A percentile compares a stretch with the other conserved stretches of the same genome.
These are phyloP conservation scores for Nomada ferruginata DNA, from an alignment of 2,888 invertebrate genomes.

Conservation along the genomic window DNA sequence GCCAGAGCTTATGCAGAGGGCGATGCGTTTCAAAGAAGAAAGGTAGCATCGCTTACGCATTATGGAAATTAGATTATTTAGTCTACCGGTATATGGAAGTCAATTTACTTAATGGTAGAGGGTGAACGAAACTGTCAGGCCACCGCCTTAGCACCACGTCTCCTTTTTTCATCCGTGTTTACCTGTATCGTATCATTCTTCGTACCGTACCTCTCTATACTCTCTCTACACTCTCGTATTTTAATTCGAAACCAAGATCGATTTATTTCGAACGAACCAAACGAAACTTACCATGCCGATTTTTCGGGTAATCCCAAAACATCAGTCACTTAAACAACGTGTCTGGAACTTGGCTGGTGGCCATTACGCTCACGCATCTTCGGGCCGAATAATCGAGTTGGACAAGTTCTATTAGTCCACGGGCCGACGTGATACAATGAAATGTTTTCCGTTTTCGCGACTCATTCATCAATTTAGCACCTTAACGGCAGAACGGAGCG, in stretches of 20 bases:
- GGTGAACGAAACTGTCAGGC: constrained; percentile 73
- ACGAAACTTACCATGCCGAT: constrained; percentile 13
- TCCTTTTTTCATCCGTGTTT: constrained; percentile 60
- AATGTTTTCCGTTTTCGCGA: constrained; percentile 75
- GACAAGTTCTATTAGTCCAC: constrained; percentile 82
- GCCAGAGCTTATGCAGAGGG: not conserved
- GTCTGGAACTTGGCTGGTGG: constrained; percentile 57
- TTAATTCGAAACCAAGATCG: not conserved
- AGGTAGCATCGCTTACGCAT: constrained; percentile 66
- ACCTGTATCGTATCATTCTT: constrained; percentile 31
- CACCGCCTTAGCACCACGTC: constrained; percentile 75
- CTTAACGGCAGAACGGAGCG: constrained; percentile 66
- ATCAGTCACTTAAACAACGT: constrained; percentile 69
- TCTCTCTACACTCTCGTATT: not conserved
- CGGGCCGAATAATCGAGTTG: constrained; percentile 79
- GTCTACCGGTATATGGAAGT: constrained; percentile 69
- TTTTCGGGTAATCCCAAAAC: constrained; percentile 55
- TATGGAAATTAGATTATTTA: constrained; percentile 79
- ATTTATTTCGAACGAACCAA: not conserved
- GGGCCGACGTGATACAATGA: constrained; percentile 68
- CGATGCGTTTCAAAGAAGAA: constrained; percentile 28
- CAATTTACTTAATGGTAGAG: constrained; percentile 79
- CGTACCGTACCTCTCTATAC: not conserved
- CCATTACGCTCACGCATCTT: constrained; percentile 75
- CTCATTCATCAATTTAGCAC: constrained; percentile 82